Evolutionary conservation across 2,113 vertebrate genomes (phyloP), one percentile per base, ranked within the genome.

Genomic region (Ovis canadensis): DNA sequence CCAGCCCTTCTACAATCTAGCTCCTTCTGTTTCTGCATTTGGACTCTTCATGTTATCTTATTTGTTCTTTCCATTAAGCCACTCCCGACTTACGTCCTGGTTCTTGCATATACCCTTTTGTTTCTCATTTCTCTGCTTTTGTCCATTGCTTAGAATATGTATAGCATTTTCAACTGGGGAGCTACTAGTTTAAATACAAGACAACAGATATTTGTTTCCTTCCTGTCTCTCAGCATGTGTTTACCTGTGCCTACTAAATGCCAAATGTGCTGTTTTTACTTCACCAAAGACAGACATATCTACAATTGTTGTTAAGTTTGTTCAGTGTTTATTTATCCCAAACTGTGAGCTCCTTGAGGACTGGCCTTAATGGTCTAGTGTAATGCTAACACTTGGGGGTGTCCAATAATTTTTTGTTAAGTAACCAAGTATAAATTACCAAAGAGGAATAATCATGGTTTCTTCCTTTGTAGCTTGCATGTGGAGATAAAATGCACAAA

Each of bases 121-220:
- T 25, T 40, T 97, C 50, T 80, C 15, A 36, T 25, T 67, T 96
- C 10, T 86, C 1, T 84, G 14, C 45, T 87, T 93, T 60, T n/a
- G 52, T 16, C 1, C 27, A 36, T 43, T 90, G 16, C n/a, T 83
- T 50, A 25, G 43, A 84, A 60, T 93, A 31, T 4, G 17, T 54
- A 8, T 74, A 25, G 43, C 33, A 33, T 50, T 94, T 81, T 86
- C n/a, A 88, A 27, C 16, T 85, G 33, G 2, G 14, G 62, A 67
- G 36, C 27, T 29, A 89, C 16, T 48, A 13, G 25, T 93, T 11
- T 96, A 54, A 91, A 78, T 86, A 40, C 0, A 40, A 48, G 21
- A 31, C 25, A 50, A 54, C 33, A 60, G 21, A 3, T 78, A 31
- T 3, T 84, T 31, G 9, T 85, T 64, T 84, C 5, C 19, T 55